Evolutionary conservation across 1,140 invertebrate species (phyloP), one percentile per base, ranked within the genome.

Genomic region (Drosophila parvula): DNA sequence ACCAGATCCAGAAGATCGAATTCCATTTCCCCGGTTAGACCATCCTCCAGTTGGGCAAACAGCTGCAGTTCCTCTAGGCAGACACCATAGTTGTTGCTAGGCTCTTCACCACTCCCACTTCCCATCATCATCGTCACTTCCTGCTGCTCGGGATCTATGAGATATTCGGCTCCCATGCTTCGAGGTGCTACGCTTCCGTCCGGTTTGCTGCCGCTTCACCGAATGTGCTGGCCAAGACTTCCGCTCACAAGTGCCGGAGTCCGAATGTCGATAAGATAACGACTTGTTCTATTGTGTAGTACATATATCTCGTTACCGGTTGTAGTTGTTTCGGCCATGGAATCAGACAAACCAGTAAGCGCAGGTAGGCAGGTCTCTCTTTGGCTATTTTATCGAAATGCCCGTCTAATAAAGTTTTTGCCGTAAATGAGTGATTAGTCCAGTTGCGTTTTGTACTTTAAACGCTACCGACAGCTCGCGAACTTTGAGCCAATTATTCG

Each of bases 401-500:
- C 59, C 53, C 58, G 51, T 12, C 48, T 41, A 40, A 82, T 88
- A 85, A 85, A 85, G 27, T 55, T 28, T 28, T 45, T 45, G 30
- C 50, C 64, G 63, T 70, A 70, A 74, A 85, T 76, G 62, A 60
- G 63, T 65, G 62, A 61, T 78, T 70, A 77, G 64, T 34, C 14
- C 14, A 18, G 38, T 53, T 38, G n/a, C 32, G 34, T 56, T 73
- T 57, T 81, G 65, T 67, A 69, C 67, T 75, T 81, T 81, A 76
- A 79, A 75, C 81, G 81, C 55, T 62, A 16, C 55, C 58, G 53
- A n/a, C 28, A 5, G n/a, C 14, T 22, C 0, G 40, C 57, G 81
- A 51, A 85, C 81, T 84, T 84, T 85, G 78, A 81, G 71, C 82
- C 78, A 70, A 47, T 70, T 65, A 28, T 57, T 44, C 63, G 38